Evolutionary conservation across 2,797 vertebrate species (phyloP).

Genomic region (Neosilurus mollespiculum): DNA sequence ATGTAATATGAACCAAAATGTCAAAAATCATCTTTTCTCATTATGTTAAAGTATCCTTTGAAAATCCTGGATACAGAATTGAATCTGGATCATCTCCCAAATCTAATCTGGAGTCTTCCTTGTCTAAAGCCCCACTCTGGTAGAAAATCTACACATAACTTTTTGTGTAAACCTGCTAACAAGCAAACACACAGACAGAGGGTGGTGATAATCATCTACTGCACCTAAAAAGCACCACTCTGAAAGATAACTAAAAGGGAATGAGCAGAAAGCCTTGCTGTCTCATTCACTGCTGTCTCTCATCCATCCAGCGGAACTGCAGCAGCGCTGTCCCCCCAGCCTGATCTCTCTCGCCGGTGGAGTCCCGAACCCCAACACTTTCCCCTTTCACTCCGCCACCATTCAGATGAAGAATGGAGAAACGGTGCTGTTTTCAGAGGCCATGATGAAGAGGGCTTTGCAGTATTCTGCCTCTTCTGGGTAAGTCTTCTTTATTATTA

Average conservation of each 20-base stretch:
- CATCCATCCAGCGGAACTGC: constrained; percentile 77
- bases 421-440: constrained; percentile 74
- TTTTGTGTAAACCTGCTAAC: too few relatives aligned
- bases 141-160: too few relatives aligned
- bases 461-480: constrained; percentile 87
- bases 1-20: too few relatives aligned
- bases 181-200: too few relatives aligned
- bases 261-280: neutral
- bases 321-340: constrained; percentile 78
- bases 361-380: constrained; percentile 83
- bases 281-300: neutral
- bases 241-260: neutral
- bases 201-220: too few relatives aligned
- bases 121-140: too few relatives aligned
- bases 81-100: too few relatives aligned
- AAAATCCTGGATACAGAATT: too few relatives aligned
- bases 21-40: too few relatives aligned
- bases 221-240: neutral
- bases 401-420: constrained; percentile 75
- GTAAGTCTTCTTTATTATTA: constrained; percentile 63
- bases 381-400: constrained; percentile 84
- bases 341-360: constrained; percentile 90
- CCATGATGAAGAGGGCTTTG: constrained; percentile 84
- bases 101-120: too few relatives aligned
- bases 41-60: too few relatives aligned